These are phyloP conservation scores for Caenorhabditis brenneri DNA, from an alignment of 1,140 invertebrate species.

Conservation along the genomic window DNA sequence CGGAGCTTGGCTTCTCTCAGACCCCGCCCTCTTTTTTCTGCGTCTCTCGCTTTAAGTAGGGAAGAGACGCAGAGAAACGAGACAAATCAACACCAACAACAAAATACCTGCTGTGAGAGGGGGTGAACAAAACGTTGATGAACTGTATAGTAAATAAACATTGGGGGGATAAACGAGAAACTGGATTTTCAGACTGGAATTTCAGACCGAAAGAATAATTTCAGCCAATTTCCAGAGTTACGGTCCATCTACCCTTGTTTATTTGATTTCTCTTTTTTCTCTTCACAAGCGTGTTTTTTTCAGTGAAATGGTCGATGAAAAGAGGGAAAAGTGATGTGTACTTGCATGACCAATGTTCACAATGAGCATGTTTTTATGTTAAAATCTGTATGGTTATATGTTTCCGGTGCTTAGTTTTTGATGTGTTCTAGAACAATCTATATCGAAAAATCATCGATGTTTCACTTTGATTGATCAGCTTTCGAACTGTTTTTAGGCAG, in stretches of 20 bases:
- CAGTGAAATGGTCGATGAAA: neutral
- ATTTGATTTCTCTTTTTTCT: neutral
- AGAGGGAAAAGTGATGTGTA: neutral
- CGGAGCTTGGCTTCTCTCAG: neutral
- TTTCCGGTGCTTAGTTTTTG: neutral
- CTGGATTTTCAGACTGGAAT: neutral
- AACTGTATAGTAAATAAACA: too few species aligned
- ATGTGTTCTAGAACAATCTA: neutral
- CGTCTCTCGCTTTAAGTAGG: neutral
- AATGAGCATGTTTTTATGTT: neutral
- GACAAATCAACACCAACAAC: neutral
- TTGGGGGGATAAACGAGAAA: too few species aligned
- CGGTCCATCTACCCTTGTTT: neutral
- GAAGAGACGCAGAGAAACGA: neutral
- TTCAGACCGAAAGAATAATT: neutral
- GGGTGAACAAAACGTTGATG: neutral
- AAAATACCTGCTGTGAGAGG: neutral
- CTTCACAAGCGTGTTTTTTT: neutral
- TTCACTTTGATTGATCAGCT: too few species aligned
- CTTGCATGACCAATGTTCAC: neutral
- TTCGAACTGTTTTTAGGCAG: too few species aligned
- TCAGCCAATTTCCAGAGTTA: neutral
- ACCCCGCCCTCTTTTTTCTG: constrained; percentile 11
- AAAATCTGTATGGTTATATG: neutral
- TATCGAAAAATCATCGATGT: too few species aligned